These are phyloP conservation scores for Hippopotamyrus pictus DNA, from an alignment of 2,797 vertebrate genomes.

Conservation along the genomic window DNA sequence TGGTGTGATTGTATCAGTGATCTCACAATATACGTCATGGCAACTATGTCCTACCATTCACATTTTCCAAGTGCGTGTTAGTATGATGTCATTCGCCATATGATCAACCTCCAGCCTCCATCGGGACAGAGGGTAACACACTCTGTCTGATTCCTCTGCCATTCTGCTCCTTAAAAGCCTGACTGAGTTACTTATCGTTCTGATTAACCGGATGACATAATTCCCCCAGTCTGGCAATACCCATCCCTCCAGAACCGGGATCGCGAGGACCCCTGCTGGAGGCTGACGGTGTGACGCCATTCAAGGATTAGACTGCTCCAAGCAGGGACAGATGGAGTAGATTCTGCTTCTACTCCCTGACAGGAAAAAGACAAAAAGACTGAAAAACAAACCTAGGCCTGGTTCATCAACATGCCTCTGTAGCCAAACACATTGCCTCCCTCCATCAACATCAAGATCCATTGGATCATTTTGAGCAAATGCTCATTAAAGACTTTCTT, in stretches of 20 bases:
- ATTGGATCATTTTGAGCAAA: not conserved
- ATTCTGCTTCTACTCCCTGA: not conserved
- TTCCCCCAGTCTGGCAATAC: not conserved
- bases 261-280: not conserved
- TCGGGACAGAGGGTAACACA: not conserved
- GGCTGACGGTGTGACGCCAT: not conserved
- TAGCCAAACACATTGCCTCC: not conserved
- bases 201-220: slow-evolving; percentile 10
- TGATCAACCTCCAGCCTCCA: not conserved
- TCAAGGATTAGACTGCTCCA: slow-evolving; percentile 1
- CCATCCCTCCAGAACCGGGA: not conserved
- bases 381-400: not conserved
- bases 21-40: not conserved
- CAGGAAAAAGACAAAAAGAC: slow-evolving; percentile 1
- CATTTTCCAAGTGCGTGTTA: not conserved
- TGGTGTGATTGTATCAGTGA: not conserved
- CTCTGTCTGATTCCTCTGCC: not conserved
- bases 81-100: not conserved
- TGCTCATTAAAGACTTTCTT: not conserved
- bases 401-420: not conserved
- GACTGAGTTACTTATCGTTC: not conserved
- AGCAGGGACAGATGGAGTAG: slow-evolving; percentile 7
- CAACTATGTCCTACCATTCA: not conserved
- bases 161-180: not conserved
- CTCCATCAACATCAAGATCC: not conserved